Evolutionary conservation across 53 echinoderm and acorn worm genomes (phyloP), one percentile per base, ranked within the genome.

Genomic region (Patiria pectinifera): DNA sequence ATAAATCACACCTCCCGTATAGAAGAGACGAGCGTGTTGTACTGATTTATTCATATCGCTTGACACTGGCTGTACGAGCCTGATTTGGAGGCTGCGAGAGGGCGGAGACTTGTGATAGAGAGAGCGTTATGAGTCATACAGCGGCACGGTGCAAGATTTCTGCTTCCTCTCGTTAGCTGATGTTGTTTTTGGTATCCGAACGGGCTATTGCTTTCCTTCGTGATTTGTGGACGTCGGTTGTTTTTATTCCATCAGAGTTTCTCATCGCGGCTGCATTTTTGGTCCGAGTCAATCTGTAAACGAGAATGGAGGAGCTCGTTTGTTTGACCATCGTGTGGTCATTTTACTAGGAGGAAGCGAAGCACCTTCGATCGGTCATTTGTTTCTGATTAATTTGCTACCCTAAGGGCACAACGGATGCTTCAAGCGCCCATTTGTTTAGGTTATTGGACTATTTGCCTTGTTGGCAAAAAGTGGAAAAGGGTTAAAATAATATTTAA

Each of bases 1-100:
- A 78, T 88, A 88, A 88, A 88, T 88, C 88, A 88, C 88, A 88
- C 88, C 88, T 78, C 71, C 11, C 8, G 26, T 21, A 13, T 88
- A 24, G 13, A 58, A 60, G 48, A 16, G 23, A 4, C 47, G 86
- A 71, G 53, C 72, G 72, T 86, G 72, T 49, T 71, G 26, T 86
- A 58, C 49, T 74, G 75, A 74, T 86, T 72, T 86, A 86, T 86
- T 86, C 72, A 86, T 86, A 59, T 74, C 14, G 49, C 75, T 72
- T 22, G 86, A 86, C 86, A 48, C 72, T 71, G 23, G 45, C 44
- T 69, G 22, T 24, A 21, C 0, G 22, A 0, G 80, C 47, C 21
- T 85, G 85, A 85, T 86, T 86, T 86, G 22, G 8, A 46, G 45
- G 80, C 45, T 79, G 45, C 26, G 62, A 14, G 66, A 43, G 66